These are phyloP conservation scores for Leuctra nigra DNA, from an alignment of 2,888 invertebrate genomes.

Conservation along the genomic window DNA sequence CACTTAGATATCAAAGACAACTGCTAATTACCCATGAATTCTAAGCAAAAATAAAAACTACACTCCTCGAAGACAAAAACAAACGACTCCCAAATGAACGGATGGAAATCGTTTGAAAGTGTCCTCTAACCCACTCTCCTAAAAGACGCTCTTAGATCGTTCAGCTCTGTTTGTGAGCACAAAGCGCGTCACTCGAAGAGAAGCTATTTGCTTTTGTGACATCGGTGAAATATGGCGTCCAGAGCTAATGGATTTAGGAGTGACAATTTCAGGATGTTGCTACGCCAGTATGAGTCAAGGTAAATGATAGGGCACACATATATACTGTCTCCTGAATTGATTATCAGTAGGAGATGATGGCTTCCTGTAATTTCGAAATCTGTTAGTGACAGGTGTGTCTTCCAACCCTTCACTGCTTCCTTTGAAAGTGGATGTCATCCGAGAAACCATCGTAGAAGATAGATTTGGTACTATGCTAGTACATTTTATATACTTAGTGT, in stretches of 20 bases:
- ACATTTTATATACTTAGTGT: neutral
- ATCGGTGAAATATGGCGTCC: constrained; percentile 11
- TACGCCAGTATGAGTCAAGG: neutral
- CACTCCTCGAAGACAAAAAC: no score
- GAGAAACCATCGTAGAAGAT: neutral
- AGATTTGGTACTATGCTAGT: neutral
- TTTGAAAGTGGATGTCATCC: neutral
- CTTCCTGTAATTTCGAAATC: constrained; percentile 13
- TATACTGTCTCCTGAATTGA: neutral
- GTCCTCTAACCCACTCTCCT: no score
- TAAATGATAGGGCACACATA: neutral
- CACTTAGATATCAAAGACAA: constrained; percentile 5
- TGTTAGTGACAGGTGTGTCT: constrained; percentile 13
- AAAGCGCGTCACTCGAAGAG: no score
- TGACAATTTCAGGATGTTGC: constrained; percentile 15
- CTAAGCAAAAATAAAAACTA: no score
- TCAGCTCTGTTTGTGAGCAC: no score
- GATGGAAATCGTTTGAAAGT: no score
- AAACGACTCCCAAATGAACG: no score
- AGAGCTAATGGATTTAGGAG: constrained; percentile 15
- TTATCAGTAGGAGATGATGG: constrained; percentile 1
- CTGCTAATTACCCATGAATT: constrained; percentile 15
- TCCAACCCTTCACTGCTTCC: neutral
- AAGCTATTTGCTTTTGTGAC: constrained; percentile 12
- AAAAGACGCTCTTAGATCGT: no score